phyloP scores from a whole-genome alignment of 2,797 vertebrate genomes.

The Poecile montanus region DNA sequence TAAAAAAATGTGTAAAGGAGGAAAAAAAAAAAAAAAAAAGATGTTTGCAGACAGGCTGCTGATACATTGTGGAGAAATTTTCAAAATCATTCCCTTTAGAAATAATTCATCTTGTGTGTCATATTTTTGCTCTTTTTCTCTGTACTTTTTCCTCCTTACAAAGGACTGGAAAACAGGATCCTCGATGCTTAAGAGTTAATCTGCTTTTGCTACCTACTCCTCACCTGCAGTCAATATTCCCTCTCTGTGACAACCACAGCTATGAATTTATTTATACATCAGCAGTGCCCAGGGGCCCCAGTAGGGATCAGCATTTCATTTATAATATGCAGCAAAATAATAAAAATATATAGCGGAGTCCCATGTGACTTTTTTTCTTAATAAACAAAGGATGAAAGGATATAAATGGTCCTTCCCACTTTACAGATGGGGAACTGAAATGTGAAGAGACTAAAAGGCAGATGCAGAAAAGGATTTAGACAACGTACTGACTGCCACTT shows the following conservation, averaged over 20 bases:
- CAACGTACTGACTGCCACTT: background rate
- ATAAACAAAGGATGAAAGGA: constrained; percentile 30
- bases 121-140: constrained; percentile 4
- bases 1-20: constrained; percentile 36
- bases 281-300: background rate
- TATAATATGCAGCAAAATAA: background rate
- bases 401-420: background rate
- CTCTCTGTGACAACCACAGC: background rate
- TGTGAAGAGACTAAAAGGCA: background rate
- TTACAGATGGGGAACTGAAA: constrained; percentile 12
- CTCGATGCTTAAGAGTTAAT: constrained; percentile 51
- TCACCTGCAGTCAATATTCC: constrained; percentile 51
- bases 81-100: constrained; percentile 38
- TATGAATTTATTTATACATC: constrained; percentile 39
- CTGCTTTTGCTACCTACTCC: constrained; percentile 39
- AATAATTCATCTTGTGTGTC: constrained; percentile 29
- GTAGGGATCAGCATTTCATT: constrained; percentile 40
- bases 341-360: background rate
- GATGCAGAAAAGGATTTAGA: background rate
- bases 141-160: constrained; percentile 21
- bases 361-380: background rate
- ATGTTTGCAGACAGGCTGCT: constrained; percentile 26
- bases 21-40: background rate
- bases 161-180: constrained; percentile 52
- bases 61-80: constrained; percentile 28